Evolutionary conservation across 2,888 invertebrate genomes (phyloP).

Genomic region (Heteromyza rotundicornis): DNA sequence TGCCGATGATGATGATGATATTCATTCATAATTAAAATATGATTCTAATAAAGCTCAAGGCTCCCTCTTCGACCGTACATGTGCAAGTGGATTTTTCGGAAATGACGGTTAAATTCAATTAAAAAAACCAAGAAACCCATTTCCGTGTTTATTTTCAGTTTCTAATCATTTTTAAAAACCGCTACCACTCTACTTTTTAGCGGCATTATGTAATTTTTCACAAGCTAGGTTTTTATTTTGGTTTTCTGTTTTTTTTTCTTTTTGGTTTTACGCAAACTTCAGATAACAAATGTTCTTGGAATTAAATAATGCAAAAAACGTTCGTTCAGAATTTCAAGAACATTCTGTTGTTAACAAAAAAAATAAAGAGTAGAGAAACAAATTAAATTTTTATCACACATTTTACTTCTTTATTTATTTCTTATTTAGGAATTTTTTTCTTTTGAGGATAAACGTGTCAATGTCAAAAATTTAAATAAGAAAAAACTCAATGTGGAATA

Average conservation of each 20-base stretch:
- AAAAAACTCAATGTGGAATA: neutral
- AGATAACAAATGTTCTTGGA: conserved; percentile 1
- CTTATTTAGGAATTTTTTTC: neutral
- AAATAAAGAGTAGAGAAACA: neutral
- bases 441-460: neutral
- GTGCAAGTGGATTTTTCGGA: no score
- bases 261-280: neutral
- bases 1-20: no score
- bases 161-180: neutral
- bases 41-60: no score
- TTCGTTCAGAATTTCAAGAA: neutral
- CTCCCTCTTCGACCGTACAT: no score
- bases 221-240: no score
- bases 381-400: neutral
- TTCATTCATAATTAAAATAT: no score
- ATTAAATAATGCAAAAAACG: neutral
- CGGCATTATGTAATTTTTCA: no score
- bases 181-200: no score
- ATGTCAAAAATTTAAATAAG: neutral
- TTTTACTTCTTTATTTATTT: neutral
- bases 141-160: neutral
- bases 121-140: no score
- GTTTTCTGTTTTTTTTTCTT: no score
- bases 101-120: no score
- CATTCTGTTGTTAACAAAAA: neutral